Evolutionary conservation across 2,113 vertebrate species (phyloP).

Genomic region (Eurystomus gularis): DNA sequence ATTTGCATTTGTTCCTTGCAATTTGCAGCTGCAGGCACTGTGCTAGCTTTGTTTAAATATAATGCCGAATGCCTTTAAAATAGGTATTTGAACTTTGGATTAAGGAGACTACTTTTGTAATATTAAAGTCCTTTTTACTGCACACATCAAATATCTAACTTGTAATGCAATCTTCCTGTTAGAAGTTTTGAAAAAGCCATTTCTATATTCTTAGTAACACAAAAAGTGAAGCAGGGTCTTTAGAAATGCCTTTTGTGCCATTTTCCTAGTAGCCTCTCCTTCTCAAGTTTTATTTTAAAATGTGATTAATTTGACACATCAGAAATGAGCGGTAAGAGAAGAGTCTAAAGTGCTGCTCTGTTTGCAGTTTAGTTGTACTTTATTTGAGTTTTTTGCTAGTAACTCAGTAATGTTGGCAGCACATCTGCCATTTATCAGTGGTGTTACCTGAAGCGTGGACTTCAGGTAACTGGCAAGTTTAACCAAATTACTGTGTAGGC

Average conservation of each 20-base stretch:
- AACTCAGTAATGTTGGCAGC: background rate
- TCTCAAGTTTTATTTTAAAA: background rate
- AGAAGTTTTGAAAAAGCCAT: background rate
- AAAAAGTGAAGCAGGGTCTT: background rate
- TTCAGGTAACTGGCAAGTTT: background rate
- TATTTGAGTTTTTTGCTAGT: background rate
- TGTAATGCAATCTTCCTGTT: slow-evolving; percentile 10
- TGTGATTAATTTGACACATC: background rate
- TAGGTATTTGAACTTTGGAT: slow-evolving; percentile 44
- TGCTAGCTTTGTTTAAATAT: slow-evolving; percentile 52
- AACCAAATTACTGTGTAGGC: background rate
- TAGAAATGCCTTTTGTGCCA: slow-evolving; percentile 29
- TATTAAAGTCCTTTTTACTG: slow-evolving; percentile 24
- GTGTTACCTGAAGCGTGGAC: background rate
- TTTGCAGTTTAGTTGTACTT: background rate
- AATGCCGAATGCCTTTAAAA: slow-evolving; percentile 33
- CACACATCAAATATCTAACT: background rate
- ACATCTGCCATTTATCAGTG: background rate
- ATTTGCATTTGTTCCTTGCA: slow-evolving; percentile 61
- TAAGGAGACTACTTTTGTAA: slow-evolving; percentile 32
- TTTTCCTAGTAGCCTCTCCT: background rate
- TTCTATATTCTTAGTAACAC: background rate
- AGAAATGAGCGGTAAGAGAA: background rate
- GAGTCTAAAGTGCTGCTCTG: background rate
- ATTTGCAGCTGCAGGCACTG: slow-evolving; percentile 47